Percentiles rank a stretch among this genome's conserved stretches.
Conservation (phyloP, 1,140 invertebrate genomes). For the Magallana ariakensis region DNA sequence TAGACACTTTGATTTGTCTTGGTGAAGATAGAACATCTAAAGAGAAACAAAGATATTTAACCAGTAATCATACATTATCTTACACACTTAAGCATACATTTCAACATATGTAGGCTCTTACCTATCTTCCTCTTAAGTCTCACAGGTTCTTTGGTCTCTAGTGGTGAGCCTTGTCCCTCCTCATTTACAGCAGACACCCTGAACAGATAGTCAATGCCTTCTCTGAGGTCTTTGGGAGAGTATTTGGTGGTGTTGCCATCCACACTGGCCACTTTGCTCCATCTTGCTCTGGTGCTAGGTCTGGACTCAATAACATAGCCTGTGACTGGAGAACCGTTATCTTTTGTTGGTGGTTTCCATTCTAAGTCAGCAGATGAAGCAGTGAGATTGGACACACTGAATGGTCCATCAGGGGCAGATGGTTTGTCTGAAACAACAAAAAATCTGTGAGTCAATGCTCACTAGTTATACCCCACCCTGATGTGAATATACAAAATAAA, state of each 20-base stretch:
- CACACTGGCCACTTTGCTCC: slow-evolving; percentile 80
- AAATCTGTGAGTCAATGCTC: no score
- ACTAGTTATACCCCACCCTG: no score
- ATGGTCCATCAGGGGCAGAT: slow-evolving; percentile 81
- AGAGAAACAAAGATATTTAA: no score
- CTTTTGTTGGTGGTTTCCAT: slow-evolving; percentile 94
- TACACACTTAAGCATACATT: no score
- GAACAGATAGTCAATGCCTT: slow-evolving; percentile 94
- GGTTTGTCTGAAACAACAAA: slow-evolving; percentile 68
- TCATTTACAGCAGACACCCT: slow-evolving; percentile 96
- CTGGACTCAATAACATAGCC: slow-evolving; percentile 95
- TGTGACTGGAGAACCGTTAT: slow-evolving; percentile 96
- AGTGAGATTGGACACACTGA: slow-evolving; percentile 95
- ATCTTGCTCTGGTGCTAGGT: slow-evolving; percentile 89
- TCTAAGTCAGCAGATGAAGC: slow-evolving; percentile 93
- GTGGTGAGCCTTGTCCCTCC: slow-evolving; percentile 93
- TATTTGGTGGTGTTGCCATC: slow-evolving; percentile 86
- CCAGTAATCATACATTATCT: no score
- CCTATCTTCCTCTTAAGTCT: slow-evolving; percentile 96
- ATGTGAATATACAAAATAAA: no score
- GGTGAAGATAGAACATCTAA: slow-evolving; percentile 94
- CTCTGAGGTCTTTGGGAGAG: slow-evolving; percentile 89
- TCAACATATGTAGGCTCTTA: no score
- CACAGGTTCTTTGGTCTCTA: slow-evolving; percentile 93
- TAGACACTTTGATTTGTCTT: slow-evolving; percentile 93